These are phyloP conservation scores for Danio albolineatus DNA, from an alignment of 2,797 vertebrate species.

Conservation along the genomic window DNA sequence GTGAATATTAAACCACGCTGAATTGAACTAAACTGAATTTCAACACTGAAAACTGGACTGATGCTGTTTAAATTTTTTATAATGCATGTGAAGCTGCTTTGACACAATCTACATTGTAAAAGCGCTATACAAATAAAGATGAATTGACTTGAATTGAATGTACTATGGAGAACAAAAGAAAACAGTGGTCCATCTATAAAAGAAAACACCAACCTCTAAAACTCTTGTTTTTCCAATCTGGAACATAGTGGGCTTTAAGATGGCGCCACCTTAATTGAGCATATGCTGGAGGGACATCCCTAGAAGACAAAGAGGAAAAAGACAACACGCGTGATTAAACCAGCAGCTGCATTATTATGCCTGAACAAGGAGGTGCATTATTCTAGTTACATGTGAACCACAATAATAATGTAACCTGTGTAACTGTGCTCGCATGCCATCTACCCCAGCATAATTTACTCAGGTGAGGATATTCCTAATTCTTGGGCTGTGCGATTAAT, in stretches of 20 bases:
- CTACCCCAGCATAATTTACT: conserved; percentile 22
- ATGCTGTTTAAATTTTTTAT: too few relatives aligned
- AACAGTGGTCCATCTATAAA: not conserved
- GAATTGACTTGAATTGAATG: too few relatives aligned
- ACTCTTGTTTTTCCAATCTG: conserved; percentile 76
- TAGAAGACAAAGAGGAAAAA: conserved; percentile 63
- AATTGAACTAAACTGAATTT: too few relatives aligned
- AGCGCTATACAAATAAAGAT: too few relatives aligned
- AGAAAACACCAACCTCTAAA: conserved; percentile 80
- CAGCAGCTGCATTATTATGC: not conserved
- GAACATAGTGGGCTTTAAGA: conserved; percentile 82
- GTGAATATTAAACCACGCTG: too few relatives aligned
- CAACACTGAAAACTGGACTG: too few relatives aligned
- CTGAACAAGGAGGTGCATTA: not conserved
- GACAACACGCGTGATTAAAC: conserved; percentile 28
- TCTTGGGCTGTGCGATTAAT: too few relatives aligned
- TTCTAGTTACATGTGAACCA: conserved; percentile 1
- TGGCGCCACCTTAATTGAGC: conserved; percentile 79
- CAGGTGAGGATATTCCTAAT: too few relatives aligned
- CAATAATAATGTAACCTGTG: conserved; percentile 15
- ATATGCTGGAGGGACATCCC: conserved; percentile 75
- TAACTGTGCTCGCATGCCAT: not conserved
- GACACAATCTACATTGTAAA: too few relatives aligned
- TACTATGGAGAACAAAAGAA: not conserved
- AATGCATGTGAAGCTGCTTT: too few relatives aligned